Evolutionary conservation across 64 coral and sea anemone genomes (phyloP), one percentile per base, ranked within the genome.

Genomic region (Cladopsammia gracilis): DNA sequence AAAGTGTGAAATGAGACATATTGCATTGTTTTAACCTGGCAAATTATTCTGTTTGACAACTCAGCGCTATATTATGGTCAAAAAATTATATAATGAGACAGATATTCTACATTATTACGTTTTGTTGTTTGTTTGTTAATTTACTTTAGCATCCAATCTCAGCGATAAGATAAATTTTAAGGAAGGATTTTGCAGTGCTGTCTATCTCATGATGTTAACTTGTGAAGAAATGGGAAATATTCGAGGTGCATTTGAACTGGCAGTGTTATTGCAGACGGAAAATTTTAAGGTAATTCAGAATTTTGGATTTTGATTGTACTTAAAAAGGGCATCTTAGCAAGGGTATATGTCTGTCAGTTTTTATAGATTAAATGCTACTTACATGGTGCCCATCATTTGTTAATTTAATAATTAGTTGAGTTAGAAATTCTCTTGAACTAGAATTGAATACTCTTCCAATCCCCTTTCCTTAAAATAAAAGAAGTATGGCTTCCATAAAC

Each of bases 231-330:
- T 14, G 12, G 76, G 76, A 58, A 12, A 79, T 3, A 34, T 79
- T 58, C 2, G 0, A 79, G 19, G 22, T 58, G 76, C 76, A 59
- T 79, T 79, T 79, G 22, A 26, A 26, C n/a, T 79, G n/a, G 76
- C 76, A 14, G 53, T 79, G 15, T 26, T 19, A 22, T 12, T 79
- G 34, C 58, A 79, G 10, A 58, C 76, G 0, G 10, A 26, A 16
- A 22, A 79, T 14, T 79, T 79, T 3, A 58, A 79, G 76, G 76
- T 79, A 79, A 79, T 26, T 25, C n/a, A 1, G 5, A 68, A 19
- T 64, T n/a, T 5, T 5, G 10, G 1, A 64, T 57, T 57, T 7
- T 56, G 3, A 23, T 68, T 23, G 18, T 22, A 20, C 65, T 22
- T 34, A 1, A 34, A 34, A 34, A 34, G 34, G 2, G 34, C 34